phyloP scores from a whole-genome alignment of 1,140 invertebrate species.

The Caenorhabditis latens region DNA sequence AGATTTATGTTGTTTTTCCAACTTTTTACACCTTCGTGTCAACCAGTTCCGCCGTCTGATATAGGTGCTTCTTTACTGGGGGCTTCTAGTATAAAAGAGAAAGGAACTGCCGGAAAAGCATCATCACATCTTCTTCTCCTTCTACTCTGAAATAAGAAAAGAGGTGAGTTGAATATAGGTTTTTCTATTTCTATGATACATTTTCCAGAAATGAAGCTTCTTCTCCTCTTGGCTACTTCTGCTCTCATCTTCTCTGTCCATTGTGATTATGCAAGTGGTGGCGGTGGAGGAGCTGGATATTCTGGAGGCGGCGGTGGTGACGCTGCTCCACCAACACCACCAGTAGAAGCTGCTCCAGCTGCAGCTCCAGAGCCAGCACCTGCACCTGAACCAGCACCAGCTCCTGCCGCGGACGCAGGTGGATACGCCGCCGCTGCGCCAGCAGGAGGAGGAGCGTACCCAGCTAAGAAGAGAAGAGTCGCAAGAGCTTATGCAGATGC shows the following conservation, averaged over 20 bases:
- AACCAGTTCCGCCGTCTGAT: neutral
- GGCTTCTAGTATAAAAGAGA: neutral
- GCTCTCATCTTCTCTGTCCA: slow-evolving; percentile 3
- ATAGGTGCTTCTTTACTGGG: neutral
- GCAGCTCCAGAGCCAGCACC: neutral
- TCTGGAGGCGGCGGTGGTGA: neutral
- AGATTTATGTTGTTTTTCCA: slow-evolving; percentile 13
- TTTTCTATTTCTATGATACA: neutral
- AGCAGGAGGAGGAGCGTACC: neutral
- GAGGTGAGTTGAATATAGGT: neutral
- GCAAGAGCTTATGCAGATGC: neutral
- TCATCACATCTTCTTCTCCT: neutral
- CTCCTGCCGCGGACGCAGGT: neutral
- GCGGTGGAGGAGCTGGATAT: neutral
- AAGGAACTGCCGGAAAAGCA: neutral
- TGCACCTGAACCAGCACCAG: neutral
- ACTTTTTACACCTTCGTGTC: neutral
- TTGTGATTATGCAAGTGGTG: slow-evolving; percentile 13
- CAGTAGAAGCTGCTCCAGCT: neutral
- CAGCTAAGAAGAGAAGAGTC: neutral
- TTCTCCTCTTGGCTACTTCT: neutral
- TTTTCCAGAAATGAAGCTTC: slow-evolving; percentile 12
- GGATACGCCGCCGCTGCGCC: neutral
- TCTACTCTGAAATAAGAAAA: neutral
- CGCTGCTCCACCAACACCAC: neutral